Conservation (phyloP, 2,797 vertebrate species). For the Helicolenus hilgendorfi region DNA sequence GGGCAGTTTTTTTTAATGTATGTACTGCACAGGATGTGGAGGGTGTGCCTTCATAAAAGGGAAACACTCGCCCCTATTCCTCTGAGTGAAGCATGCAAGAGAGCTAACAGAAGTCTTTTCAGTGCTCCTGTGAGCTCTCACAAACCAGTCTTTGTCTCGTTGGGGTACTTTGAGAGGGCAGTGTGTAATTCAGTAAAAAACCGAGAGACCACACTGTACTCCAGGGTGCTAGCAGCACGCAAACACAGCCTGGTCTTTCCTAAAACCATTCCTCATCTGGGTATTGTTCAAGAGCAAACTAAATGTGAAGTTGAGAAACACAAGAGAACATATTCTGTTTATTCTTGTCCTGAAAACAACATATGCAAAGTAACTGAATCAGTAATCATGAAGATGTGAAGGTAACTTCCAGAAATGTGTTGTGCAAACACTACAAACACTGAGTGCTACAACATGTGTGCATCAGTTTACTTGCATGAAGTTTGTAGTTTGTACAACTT, state of each 20-base stretch:
- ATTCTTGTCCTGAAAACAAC: not conserved
- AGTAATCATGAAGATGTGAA: not conserved
- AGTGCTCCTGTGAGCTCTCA: conserved; percentile 36
- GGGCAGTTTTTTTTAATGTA: not conserved
- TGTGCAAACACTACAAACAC: not conserved
- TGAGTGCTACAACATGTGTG: not conserved
- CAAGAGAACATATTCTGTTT: not conserved
- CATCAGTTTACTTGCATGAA: not conserved
- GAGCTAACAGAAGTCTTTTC: conserved; percentile 24
- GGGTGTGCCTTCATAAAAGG: conserved; percentile 14
- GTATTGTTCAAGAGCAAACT: not conserved
- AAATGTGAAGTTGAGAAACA: not conserved
- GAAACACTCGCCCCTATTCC: conserved; percentile 2
- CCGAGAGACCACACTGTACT: conserved; percentile 26
- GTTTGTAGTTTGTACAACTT: not conserved
- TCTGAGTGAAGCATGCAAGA: not conserved
- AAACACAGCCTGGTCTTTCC: not conserved
- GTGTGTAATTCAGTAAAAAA: conserved; percentile 61
- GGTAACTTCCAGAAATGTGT: not conserved
- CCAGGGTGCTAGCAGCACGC: conserved; percentile 3
- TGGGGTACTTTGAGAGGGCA: conserved; percentile 47
- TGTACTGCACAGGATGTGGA: not conserved
- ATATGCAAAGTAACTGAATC: not conserved
- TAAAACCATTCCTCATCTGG: not conserved
- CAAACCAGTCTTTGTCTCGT: conserved; percentile 70